Conservation (phyloP, 2,113 vertebrate genomes). For the Mormyrus lacerda region DNA sequence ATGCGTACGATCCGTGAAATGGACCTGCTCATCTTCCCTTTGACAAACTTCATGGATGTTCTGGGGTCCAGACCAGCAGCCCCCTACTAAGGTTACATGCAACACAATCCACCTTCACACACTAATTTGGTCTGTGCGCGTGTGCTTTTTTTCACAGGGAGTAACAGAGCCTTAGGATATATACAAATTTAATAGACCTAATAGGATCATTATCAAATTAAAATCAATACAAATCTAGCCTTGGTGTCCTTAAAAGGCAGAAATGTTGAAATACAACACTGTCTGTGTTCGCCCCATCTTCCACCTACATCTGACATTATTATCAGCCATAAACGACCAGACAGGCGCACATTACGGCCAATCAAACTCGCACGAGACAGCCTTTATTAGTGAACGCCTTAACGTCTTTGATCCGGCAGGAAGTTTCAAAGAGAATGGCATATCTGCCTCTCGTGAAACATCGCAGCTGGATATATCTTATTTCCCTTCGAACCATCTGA, state of each 20-base stretch:
- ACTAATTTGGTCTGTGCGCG: slow-evolving; percentile 58
- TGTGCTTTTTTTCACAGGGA: slow-evolving; percentile 44
- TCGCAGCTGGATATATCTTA: slow-evolving; percentile 50
- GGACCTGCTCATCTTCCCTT: slow-evolving; percentile 26
- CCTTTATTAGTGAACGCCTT: slow-evolving; percentile 57
- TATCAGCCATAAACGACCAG: slow-evolving; percentile 58
- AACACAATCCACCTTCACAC: slow-evolving; percentile 64
- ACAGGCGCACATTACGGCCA: slow-evolving; percentile 58
- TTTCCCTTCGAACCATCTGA: slow-evolving; percentile 7
- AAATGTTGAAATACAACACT: slow-evolving; percentile 69
- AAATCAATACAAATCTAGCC: slow-evolving; percentile 69
- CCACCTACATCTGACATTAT: slow-evolving; percentile 54
- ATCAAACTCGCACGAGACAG: slow-evolving; percentile 59
- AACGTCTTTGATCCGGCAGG: slow-evolving; percentile 53
- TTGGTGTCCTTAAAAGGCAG: slow-evolving; percentile 59
- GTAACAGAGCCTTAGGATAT: slow-evolving; percentile 62
- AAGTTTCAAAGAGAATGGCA: slow-evolving; percentile 48
- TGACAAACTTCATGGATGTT: slow-evolving; percentile 55
- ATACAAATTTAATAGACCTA: slow-evolving; percentile 69
- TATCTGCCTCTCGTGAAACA: slow-evolving; percentile 39
- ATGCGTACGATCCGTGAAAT: no score
- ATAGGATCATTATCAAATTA: slow-evolving; percentile 75
- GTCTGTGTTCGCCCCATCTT: slow-evolving; percentile 53
- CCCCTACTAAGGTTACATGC: slow-evolving; percentile 62
- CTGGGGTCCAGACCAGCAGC: slow-evolving; percentile 49